Conservation (phyloP, 2,888 invertebrate genomes). For the Yponomeuta sedellus region DNA sequence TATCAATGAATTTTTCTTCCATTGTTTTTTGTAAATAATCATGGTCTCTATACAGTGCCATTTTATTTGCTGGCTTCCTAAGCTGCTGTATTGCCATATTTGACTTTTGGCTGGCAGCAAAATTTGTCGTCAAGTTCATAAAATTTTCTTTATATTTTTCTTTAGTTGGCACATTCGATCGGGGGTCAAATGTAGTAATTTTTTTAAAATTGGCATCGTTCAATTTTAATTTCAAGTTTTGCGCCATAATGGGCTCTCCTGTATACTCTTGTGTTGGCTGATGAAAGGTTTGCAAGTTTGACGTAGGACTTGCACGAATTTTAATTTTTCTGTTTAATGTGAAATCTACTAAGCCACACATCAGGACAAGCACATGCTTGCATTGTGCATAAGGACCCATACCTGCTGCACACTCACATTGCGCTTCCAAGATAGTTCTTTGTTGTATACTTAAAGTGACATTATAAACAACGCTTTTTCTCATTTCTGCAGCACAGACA, state of each 20-base stretch:
- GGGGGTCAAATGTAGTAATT: neutral
- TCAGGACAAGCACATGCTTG: conserved; percentile 6
- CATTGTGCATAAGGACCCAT: conserved; percentile 11
- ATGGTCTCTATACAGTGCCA: too few species aligned
- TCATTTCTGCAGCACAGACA: conserved; percentile 8
- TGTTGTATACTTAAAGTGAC: neutral
- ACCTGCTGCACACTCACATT: conserved; percentile 13
- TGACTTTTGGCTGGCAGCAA: neutral
- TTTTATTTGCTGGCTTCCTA: too few species aligned
- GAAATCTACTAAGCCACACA: conserved; percentile 5
- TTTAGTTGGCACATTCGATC: neutral
- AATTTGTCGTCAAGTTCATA: neutral
- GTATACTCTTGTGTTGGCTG: neutral
- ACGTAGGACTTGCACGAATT: neutral
- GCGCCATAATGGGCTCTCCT: neutral
- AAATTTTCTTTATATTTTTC: conserved; percentile 3
- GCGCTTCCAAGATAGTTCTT: neutral
- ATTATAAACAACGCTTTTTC: neutral
- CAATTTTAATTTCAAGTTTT: too few species aligned
- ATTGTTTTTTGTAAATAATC: too few species aligned
- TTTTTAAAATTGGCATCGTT: too few species aligned
- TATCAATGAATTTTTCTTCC: too few species aligned
- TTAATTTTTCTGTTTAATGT: conserved; percentile 2
- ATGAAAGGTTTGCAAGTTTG: conserved; percentile 10
- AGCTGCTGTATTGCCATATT: neutral